Evolutionary conservation across 2,113 vertebrate species (phyloP).

Genomic region (Etia nguti): DNA sequence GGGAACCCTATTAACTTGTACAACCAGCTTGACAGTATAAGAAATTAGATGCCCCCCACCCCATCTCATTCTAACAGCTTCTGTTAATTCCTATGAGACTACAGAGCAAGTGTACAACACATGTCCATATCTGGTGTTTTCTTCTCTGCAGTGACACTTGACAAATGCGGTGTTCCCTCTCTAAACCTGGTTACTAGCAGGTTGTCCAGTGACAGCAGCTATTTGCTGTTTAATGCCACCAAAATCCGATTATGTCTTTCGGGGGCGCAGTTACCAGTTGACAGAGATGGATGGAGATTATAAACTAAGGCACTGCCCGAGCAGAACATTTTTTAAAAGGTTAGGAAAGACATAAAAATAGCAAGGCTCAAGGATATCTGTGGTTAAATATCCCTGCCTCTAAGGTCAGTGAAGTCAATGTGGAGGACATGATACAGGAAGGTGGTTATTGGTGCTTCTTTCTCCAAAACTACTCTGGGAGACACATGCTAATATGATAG

Average conservation of each 20-base stretch:
- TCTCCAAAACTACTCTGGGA: not conserved
- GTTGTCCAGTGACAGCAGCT: slow-evolving; percentile 51
- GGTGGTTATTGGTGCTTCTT: slow-evolving; percentile 12
- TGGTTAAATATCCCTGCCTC: slow-evolving; percentile 34
- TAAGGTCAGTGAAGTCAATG: slow-evolving; percentile 50
- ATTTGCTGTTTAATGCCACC: slow-evolving; percentile 67
- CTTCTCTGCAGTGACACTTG: slow-evolving; percentile 63
- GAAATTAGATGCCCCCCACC: slow-evolving; percentile 12
- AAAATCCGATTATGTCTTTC: slow-evolving; percentile 72
- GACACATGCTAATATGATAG: not conserved
- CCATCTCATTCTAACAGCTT: not conserved
- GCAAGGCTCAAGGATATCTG: slow-evolving; percentile 35
- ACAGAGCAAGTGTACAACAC: slow-evolving; percentile 1
- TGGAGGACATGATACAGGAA: slow-evolving; percentile 25
- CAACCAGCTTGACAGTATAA: slow-evolving; percentile 42
- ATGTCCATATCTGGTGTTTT: slow-evolving; percentile 37
- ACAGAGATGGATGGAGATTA: slow-evolving; percentile 72
- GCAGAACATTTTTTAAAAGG: slow-evolving; percentile 60
- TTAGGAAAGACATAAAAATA: slow-evolving; percentile 60
- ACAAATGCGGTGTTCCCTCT: slow-evolving; percentile 57
- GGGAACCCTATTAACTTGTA: slow-evolving; percentile 36
- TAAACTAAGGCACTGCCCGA: slow-evolving; percentile 42
- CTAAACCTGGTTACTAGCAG: slow-evolving; percentile 66
- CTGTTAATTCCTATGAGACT: slow-evolving; percentile 30
- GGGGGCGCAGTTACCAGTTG: slow-evolving; percentile 16